A percentile compares a stretch with the other conserved stretches of the same genome.
These are phyloP conservation scores for Chalcosyrphus nemorum DNA, from an alignment of 2,888 invertebrate genomes.

Conservation along the genomic window DNA sequence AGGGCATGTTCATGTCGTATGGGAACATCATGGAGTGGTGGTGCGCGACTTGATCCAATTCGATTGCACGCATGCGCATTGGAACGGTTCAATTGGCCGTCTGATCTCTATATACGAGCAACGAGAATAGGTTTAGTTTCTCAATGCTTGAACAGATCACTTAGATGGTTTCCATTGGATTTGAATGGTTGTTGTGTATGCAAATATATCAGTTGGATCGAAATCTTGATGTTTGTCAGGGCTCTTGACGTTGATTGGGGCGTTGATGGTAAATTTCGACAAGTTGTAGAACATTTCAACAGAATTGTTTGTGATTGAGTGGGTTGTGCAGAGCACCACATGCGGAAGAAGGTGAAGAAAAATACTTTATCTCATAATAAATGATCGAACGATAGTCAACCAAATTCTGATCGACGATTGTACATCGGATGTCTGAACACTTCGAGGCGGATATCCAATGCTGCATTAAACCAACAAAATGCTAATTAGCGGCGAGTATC, in stretches of 20 bases:
- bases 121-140: constrained; percentile 5
- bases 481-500: too few relatives aligned
- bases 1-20: constrained; percentile 61
- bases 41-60: constrained; percentile 65
- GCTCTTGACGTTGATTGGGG: constrained; percentile 42
- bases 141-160: constrained; percentile 34
- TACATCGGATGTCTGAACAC: too few relatives aligned
- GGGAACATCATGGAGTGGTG: constrained; percentile 29
- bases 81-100: constrained; percentile 47
- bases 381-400: too few relatives aligned
- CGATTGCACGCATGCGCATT: constrained; percentile 58
- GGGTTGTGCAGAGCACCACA: too few relatives aligned
- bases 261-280: constrained; percentile 3
- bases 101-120: constrained; percentile 7
- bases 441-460: neutral
- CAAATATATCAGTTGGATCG: constrained; percentile 29
- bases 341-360: too few relatives aligned
- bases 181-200: constrained; percentile 31
- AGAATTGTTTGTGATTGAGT: too few relatives aligned
- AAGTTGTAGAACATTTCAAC: neutral
- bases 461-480: too few relatives aligned
- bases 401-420: too few relatives aligned
- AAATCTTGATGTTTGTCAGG: constrained; percentile 52
- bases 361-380: too few relatives aligned
- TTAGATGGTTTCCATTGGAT: constrained; percentile 49